Evolutionary conservation across 2,113 vertebrate species (phyloP).

Genomic region (Aphyosemion australe): DNA sequence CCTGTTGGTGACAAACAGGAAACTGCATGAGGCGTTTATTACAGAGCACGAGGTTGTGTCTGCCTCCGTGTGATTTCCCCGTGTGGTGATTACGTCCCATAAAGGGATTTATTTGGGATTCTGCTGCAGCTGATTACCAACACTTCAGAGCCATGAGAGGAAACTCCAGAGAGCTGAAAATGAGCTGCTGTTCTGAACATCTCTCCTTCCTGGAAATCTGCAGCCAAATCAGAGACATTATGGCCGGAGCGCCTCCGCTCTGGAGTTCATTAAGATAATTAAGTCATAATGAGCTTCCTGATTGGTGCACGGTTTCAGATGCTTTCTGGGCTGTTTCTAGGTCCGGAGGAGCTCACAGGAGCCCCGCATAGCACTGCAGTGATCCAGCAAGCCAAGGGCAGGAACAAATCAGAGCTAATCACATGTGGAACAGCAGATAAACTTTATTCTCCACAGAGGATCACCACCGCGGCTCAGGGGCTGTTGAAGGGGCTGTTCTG

Average conservation of each 20-base stretch:
- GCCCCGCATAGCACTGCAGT: slow-evolving; percentile 39
- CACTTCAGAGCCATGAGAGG: slow-evolving; percentile 57
- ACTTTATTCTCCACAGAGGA: background rate
- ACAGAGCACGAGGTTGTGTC: too few relatives aligned
- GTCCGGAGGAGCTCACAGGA: slow-evolving; percentile 53
- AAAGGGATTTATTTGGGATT: slow-evolving; percentile 60
- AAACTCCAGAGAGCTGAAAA: slow-evolving; percentile 61
- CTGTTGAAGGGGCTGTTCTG: slow-evolving; percentile 61
- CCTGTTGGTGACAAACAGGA: slow-evolving; percentile 59
- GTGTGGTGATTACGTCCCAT: too few relatives aligned
- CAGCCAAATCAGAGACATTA: slow-evolving; percentile 67
- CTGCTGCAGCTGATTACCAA: slow-evolving; percentile 64
- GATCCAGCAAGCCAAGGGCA: slow-evolving; percentile 35
- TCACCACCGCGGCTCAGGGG: background rate
- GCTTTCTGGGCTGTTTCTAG: slow-evolving; percentile 53
- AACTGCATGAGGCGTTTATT: slow-evolving; percentile 8
- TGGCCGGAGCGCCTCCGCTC: too few relatives aligned
- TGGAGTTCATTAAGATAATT: slow-evolving; percentile 71
- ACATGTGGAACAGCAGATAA: background rate
- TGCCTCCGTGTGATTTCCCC: too few relatives aligned
- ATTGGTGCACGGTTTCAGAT: slow-evolving; percentile 51
- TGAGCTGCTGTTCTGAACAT: slow-evolving; percentile 64
- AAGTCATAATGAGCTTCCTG: slow-evolving; percentile 72
- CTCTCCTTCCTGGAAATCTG: slow-evolving; percentile 68
- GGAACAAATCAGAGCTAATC: slow-evolving; percentile 45